A percentile compares a stretch with the other conserved stretches of the same genome.
phyloP scores from a whole-genome alignment of 2,888 invertebrate species.

The Gastracanthus pulcherrimus region DNA sequence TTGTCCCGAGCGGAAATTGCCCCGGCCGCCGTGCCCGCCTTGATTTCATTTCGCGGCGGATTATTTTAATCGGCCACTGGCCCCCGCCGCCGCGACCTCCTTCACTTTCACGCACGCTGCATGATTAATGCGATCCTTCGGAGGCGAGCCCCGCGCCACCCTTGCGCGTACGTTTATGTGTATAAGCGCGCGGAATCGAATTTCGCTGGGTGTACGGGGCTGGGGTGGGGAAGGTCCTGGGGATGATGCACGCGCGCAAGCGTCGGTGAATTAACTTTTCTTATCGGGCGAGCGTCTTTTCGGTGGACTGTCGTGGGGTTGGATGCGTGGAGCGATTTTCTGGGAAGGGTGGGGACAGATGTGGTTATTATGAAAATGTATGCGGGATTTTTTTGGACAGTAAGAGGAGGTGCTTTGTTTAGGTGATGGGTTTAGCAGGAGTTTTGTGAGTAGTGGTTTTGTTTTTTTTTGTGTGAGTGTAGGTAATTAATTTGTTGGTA shows the following conservation, averaged over 20 bases:
- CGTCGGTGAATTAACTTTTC: conserved; percentile 55
- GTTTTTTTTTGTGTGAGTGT: too few relatives aligned
- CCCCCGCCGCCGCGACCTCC: conserved; percentile 57
- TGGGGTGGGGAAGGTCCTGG: too few relatives aligned
- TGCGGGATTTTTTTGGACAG: neutral
- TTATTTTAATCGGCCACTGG: conserved; percentile 74
- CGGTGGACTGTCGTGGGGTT: neutral
- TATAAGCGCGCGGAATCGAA: conserved; percentile 48
- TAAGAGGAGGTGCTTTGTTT: too few relatives aligned
- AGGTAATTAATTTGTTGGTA: too few relatives aligned
- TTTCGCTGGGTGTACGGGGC: conserved; percentile 40
- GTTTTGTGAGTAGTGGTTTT: neutral
- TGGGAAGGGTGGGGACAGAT: conserved; percentile 29
- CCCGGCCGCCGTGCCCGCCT: too few relatives aligned
- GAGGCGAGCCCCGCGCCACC: conserved; percentile 49
- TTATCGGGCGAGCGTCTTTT: conserved; percentile 46
- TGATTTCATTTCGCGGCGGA: conserved; percentile 77
- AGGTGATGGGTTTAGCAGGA: too few relatives aligned
- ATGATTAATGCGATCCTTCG: conserved; percentile 76
- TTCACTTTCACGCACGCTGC: conserved; percentile 50
- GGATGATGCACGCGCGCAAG: neutral
- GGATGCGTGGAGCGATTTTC: conserved; percentile 25
- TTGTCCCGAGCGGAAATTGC: conserved; percentile 75
- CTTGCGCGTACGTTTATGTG: conserved; percentile 41
- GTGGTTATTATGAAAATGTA: conserved; percentile 54